Conservation (phyloP, 2,113 vertebrate genomes). For the Menidia beryllina region DNA sequence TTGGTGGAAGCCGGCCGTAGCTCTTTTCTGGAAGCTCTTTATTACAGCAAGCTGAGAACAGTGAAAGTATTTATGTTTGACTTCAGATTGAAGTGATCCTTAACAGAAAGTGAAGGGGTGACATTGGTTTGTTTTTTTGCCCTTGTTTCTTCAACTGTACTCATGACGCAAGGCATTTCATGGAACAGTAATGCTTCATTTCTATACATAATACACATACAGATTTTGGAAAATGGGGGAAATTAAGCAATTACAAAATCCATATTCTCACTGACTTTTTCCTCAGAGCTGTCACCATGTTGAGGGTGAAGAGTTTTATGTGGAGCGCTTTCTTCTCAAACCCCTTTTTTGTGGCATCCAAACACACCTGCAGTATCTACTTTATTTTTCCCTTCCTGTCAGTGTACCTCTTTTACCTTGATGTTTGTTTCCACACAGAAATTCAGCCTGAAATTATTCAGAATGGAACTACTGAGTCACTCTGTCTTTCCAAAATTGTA, state of each 20-base stretch:
- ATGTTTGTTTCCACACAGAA: conserved; percentile 20
- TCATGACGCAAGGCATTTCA: neutral
- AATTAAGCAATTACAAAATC: neutral
- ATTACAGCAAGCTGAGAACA: neutral
- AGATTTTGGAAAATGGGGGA: conserved; percentile 5
- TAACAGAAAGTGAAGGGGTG: neutral
- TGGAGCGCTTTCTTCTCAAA: conserved; percentile 10
- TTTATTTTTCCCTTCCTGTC: neutral
- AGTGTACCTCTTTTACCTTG: neutral
- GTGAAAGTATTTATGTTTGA: neutral
- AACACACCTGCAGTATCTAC: neutral
- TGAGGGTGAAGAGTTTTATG: conserved; percentile 3
- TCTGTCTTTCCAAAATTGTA: conserved; percentile 14
- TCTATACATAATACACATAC: too few species aligned
- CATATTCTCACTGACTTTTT: neutral
- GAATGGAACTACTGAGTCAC: conserved; percentile 19
- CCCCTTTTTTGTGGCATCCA: neutral
- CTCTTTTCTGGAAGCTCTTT: too few species aligned
- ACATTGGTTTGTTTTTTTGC: too few species aligned
- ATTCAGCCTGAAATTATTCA: conserved; percentile 18
- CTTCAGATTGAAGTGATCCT: conserved; percentile 1
- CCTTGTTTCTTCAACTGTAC: too few species aligned
- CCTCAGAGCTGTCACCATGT: conserved; percentile 6
- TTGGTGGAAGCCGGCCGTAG: too few species aligned
- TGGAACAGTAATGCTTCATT: neutral